phyloP scores from a whole-genome alignment of 2,888 invertebrate species.

The Neoitamus cyanurus region DNA sequence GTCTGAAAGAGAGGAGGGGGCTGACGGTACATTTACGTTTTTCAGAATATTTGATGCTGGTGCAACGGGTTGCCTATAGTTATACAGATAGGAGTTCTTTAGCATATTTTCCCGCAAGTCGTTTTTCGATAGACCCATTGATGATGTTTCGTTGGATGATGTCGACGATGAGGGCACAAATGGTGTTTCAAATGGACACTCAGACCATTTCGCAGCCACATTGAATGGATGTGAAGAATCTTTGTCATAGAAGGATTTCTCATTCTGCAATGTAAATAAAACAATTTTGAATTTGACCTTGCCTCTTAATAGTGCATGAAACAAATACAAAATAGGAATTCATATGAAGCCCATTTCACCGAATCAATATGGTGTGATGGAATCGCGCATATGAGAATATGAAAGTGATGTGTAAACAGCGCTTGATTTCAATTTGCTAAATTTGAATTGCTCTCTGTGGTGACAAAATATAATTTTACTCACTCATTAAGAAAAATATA shows the following conservation, averaged over 20 bases:
- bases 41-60: constrained; percentile 46
- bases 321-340: too few relatives aligned
- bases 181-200: constrained; percentile 56
- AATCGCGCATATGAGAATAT: too few relatives aligned
- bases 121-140: constrained; percentile 41
- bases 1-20: constrained; percentile 47
- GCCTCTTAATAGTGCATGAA: too few relatives aligned
- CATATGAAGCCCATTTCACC: too few relatives aligned
- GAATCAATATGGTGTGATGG: too few relatives aligned
- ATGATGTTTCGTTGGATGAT: constrained; percentile 37
- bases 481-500: too few relatives aligned
- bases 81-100: constrained; percentile 51
- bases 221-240: constrained; percentile 54
- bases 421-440: too few relatives aligned
- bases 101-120: constrained; percentile 51
- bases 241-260: constrained; percentile 47
- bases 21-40: constrained; percentile 33
- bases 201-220: constrained; percentile 59
- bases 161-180: constrained; percentile 49
- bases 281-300: neutral
- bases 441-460: too few relatives aligned
- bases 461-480: too few relatives aligned
- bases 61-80: constrained; percentile 49
- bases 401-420: too few relatives aligned
- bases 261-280: constrained; percentile 26